These are phyloP conservation scores for Homarus gammarus DNA, from an alignment of 2,888 invertebrate genomes.

Conservation along the genomic window DNA sequence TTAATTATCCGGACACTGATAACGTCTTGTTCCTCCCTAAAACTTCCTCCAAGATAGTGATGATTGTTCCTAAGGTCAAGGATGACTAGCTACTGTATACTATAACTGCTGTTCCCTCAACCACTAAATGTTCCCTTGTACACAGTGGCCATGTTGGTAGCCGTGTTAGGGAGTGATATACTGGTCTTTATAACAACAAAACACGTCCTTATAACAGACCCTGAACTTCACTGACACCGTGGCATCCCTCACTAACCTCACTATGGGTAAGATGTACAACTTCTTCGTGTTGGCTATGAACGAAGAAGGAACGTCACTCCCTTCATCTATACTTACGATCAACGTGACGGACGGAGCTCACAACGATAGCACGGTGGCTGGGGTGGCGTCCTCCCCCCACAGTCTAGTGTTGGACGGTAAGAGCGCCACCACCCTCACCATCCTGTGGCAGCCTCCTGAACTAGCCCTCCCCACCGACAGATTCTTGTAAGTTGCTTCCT, in stretches of 20 bases:
- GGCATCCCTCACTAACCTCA: constrained; percentile 83
- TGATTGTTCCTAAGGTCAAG: no score
- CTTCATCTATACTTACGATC: constrained; percentile 88
- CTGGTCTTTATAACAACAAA: no score
- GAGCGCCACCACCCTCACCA: constrained; percentile 87
- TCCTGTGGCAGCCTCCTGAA: constrained; percentile 92
- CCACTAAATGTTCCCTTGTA: no score
- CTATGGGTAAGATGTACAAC: constrained; percentile 86
- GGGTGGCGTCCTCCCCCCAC: constrained; percentile 90
- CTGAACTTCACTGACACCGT: constrained; percentile 85
- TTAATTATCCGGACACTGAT: no score
- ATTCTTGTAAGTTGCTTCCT: constrained; percentile 83
- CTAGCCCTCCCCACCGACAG: constrained; percentile 89
- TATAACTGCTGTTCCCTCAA: no score
- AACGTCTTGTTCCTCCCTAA: no score
- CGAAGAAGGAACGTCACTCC: constrained; percentile 88
- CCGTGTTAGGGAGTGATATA: no score
- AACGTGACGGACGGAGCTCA: constrained; percentile 81
- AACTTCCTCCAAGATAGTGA: no score
- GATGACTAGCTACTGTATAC: no score
- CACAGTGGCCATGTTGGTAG: no score
- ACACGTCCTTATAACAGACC: constrained; percentile 82
- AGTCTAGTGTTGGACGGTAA: constrained; percentile 88
- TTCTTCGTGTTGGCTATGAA: constrained; percentile 90
- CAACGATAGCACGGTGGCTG: constrained; percentile 81